These are phyloP conservation scores for Pipistrellus kuhlii DNA, from an alignment of 2,797 vertebrate species.

Conservation along the genomic window DNA sequence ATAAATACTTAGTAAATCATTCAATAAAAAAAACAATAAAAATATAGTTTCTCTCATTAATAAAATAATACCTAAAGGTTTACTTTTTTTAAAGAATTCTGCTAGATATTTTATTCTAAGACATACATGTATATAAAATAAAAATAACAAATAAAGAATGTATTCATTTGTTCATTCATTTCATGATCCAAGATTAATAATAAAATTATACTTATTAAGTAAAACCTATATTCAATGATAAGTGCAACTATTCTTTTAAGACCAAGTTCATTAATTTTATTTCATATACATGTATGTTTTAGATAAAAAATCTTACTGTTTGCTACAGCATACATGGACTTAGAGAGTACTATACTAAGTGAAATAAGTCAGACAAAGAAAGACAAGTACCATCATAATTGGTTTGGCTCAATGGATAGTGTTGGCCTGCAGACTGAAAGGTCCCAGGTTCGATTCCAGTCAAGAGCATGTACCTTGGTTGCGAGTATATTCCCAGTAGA, in stretches of 20 bases:
- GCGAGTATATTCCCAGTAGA: too few relatives aligned
- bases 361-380: background rate
- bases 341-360: background rate
- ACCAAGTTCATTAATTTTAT: slow-evolving; percentile 14
- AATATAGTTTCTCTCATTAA: background rate
- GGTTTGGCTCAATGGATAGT: too few relatives aligned
- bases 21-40: background rate
- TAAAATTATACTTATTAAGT: slow-evolving; percentile 31
- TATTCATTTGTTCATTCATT: background rate
- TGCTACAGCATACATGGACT: background rate
- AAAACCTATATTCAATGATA: background rate
- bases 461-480: too few relatives aligned
- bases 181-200: background rate
- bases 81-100: slow-evolving; percentile 43
- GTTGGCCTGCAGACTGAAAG: too few relatives aligned
- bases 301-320: background rate
- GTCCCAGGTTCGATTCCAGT: too few relatives aligned
- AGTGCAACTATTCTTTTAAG: slow-evolving; percentile 1
- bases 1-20: background rate
- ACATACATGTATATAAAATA: background rate
- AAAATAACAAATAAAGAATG: background rate
- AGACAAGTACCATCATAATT: background rate
- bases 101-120: slow-evolving; percentile 23
- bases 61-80: background rate
- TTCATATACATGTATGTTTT: slow-evolving; percentile 32